Base-by-base conservation (phyloP, 2,797 vertebrate species). In the Eptatretus atami region DNA sequence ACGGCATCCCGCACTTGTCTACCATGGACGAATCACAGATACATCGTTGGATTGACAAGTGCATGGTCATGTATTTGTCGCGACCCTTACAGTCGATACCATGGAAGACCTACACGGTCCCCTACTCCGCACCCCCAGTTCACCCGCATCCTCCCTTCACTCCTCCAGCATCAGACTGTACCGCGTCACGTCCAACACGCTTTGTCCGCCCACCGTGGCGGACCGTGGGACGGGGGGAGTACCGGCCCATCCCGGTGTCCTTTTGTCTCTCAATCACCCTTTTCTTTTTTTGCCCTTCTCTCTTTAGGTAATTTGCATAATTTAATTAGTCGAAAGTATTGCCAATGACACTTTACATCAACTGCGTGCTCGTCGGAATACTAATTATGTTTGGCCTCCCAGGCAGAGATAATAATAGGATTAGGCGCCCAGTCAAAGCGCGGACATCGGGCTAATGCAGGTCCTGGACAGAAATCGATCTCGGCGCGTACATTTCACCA, bases 311-410 rank as follows among this genome's bases (percentile, higher is more conserved):
- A 61, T 61, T 61, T 61, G 57, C 57, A 61, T 61, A 61, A 61
- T 61, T 61, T 61, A 61, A 61, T 61, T 61, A 61, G 57, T 61
- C 15, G 57, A 61, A 61, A 61, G 57, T 61, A 61, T 61, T 61
- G 57, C 57, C 57, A 61, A 61, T 61, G 57, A 61, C 57, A 61
- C 57, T 61, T 61, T 61, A 61, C 57, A 61, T 61, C 57, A 61
- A 61, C 57, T 61, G 57, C 57, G 25, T 61, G 57, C 57, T n/a
- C n/a, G 57, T 61, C 57, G 57, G 57, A 61, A 61, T 61, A 61
- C 57, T 61, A 61, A 61, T 61, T 61, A 25, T 61, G 57, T 61
- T 61, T 61, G 57, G 57, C 57, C 57, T 61, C 57, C 10, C 15
- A n/a, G 57, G 57, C 57, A 61, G 15, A 25, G 25, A 25, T 61